A percentile compares a stretch with the other conserved stretches of the same genome.
These are phyloP conservation scores for Poecilobothrus nobilitatus DNA, from an alignment of 2,888 invertebrate genomes.

Conservation along the genomic window DNA sequence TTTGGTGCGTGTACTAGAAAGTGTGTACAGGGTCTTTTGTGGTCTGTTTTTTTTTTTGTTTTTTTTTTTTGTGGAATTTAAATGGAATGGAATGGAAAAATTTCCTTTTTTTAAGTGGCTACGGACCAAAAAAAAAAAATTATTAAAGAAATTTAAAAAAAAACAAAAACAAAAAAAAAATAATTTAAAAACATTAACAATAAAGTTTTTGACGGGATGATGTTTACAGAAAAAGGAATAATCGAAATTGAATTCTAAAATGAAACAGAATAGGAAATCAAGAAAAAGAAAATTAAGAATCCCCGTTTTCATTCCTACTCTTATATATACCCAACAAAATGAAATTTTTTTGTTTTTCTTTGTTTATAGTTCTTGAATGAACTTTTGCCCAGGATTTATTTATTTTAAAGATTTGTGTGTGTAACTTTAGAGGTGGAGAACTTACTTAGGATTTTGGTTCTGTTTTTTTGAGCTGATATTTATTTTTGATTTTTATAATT, in stretches of 20 bases:
- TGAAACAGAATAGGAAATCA: no score
- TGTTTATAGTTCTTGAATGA: not conserved
- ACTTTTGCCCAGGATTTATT: not conserved
- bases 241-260: not conserved
- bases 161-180: not conserved
- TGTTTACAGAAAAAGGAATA: not conserved
- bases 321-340: no score
- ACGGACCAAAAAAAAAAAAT: not conserved
- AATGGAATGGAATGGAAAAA: not conserved
- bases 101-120: not conserved
- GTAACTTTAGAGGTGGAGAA: not conserved
- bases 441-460: not conserved
- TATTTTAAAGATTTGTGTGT: not conserved
- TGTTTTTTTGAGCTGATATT: not conserved
- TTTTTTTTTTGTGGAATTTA: not conserved
- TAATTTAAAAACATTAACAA: not conserved
- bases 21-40: not conserved
- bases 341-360: not conserved
- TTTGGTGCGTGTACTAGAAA: not conserved
- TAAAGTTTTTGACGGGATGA: slow-evolving; percentile 1
- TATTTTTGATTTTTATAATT: not conserved
- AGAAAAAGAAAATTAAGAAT: no score
- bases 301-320: no score
- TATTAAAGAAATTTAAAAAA: not conserved
- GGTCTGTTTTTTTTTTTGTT: not conserved